Evolutionary conservation across 2,797 vertebrate species (phyloP).

Genomic region (Microhierax caerulescens): DNA sequence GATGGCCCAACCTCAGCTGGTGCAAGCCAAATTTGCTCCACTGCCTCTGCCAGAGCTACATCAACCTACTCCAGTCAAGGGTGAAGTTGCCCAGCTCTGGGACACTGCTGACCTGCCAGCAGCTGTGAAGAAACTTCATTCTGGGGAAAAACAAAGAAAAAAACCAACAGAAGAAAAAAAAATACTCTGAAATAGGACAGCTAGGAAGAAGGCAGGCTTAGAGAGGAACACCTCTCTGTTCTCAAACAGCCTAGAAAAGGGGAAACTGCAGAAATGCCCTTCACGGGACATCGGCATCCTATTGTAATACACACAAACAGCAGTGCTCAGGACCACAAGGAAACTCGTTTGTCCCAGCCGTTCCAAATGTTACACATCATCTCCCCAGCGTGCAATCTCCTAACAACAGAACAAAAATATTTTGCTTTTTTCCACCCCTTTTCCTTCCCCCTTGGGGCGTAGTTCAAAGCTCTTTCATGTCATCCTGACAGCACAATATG

Average conservation of each 20-base stretch:
- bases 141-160: neutral
- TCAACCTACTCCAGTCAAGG: neutral
- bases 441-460: neutral
- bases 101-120: neutral
- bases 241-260: neutral
- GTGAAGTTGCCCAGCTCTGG: neutral
- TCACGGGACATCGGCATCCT: neutral
- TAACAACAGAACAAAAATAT: neutral
- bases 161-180: neutral
- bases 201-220: neutral
- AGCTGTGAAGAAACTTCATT: neutral
- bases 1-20: neutral
- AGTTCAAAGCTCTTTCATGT: neutral
- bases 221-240: neutral
- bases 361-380: neutral
- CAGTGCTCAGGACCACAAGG: neutral
- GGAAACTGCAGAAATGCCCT: neutral
- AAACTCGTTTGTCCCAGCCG: neutral
- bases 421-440: neutral
- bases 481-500: neutral
- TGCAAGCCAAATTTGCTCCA: neutral
- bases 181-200: neutral
- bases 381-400: neutral
- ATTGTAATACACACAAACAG: neutral
- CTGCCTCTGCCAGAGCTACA: neutral